Conservation (phyloP, 2,113 vertebrate genomes). For the Chloebia gouldiae region DNA sequence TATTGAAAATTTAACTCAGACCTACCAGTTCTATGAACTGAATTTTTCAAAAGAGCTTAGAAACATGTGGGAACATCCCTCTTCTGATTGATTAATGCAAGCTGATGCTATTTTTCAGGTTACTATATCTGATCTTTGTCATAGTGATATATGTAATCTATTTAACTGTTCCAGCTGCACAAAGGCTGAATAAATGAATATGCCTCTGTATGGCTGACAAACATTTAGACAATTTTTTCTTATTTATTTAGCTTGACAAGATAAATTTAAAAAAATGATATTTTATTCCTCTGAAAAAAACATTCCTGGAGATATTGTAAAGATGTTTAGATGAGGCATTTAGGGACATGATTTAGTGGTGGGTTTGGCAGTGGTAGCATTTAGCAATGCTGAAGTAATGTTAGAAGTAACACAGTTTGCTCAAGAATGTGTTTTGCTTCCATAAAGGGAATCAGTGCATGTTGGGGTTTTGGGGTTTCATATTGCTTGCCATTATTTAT, state of each 20-base stretch:
- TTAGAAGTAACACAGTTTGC: not conserved
- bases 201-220: not conserved
- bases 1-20: not conserved
- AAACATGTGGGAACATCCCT: not conserved
- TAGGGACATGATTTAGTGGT: not conserved
- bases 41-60: not conserved
- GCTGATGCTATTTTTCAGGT: not conserved
- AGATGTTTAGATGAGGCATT: not conserved
- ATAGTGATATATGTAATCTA: not conserved
- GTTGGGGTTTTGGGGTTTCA: not conserved
- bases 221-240: not conserved
- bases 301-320: not conserved
- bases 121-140: not conserved
- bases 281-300: not conserved
- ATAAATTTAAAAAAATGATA: not conserved
- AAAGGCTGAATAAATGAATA: not conserved
- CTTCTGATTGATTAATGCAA: not conserved
- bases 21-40: not conserved
- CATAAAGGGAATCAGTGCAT: rapidly evolving
- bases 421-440: not conserved
- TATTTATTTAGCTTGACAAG: not conserved
- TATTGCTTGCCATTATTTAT: not conserved
- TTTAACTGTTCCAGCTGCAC: not conserved
- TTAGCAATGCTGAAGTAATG: not conserved
- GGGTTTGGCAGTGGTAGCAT: not conserved